Evolutionary conservation across 2,888 invertebrate species (phyloP).

Genomic region (Callyntrura sp.): DNA sequence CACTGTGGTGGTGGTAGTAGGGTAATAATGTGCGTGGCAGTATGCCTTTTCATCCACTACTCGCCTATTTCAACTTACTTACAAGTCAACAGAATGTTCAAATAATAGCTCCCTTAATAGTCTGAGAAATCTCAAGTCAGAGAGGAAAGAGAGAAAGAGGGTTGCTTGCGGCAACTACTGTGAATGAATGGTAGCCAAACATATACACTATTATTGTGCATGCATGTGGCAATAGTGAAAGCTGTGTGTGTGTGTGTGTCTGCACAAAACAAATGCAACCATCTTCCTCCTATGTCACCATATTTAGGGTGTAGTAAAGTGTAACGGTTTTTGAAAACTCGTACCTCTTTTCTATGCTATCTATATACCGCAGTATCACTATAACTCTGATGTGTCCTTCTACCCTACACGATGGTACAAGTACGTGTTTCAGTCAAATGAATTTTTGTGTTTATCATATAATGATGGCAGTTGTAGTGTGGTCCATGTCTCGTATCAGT

Average conservation of each 20-base stretch:
- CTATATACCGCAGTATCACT: not conserved
- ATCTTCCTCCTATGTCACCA: not conserved
- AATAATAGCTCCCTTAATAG: slow-evolving; percentile 76
- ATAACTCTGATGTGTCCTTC: not conserved
- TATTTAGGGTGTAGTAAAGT: slow-evolving; percentile 18
- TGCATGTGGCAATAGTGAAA: slow-evolving; percentile 22
- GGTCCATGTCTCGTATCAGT: slow-evolving; percentile 28
- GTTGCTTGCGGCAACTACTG: slow-evolving; percentile 71
- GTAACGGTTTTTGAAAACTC: slow-evolving; percentile 11
- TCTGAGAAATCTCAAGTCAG: slow-evolving; percentile 73
- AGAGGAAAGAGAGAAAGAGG: slow-evolving; percentile 49
- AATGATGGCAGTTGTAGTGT: slow-evolving; percentile 20
- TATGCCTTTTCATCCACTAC: slow-evolving; percentile 57
- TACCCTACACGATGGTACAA: not conserved
- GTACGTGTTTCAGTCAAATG: slow-evolving; percentile 55
- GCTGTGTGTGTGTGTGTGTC: slow-evolving; percentile 12
- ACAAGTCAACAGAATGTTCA: slow-evolving; percentile 76
- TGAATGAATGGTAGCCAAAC: slow-evolving; percentile 73
- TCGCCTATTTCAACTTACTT: slow-evolving; percentile 60
- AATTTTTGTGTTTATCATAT: slow-evolving; percentile 62
- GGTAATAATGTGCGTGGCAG: slow-evolving; percentile 44
- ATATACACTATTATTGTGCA: slow-evolving; percentile 1
- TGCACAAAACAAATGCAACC: not conserved
- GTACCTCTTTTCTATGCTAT: not conserved
- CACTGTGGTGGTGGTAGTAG: slow-evolving; percentile 28